A percentile compares a stretch with the other conserved stretches of the same genome.
phyloP scores from a whole-genome alignment of 2,113 vertebrate genomes.

The Mixornis gularis region DNA sequence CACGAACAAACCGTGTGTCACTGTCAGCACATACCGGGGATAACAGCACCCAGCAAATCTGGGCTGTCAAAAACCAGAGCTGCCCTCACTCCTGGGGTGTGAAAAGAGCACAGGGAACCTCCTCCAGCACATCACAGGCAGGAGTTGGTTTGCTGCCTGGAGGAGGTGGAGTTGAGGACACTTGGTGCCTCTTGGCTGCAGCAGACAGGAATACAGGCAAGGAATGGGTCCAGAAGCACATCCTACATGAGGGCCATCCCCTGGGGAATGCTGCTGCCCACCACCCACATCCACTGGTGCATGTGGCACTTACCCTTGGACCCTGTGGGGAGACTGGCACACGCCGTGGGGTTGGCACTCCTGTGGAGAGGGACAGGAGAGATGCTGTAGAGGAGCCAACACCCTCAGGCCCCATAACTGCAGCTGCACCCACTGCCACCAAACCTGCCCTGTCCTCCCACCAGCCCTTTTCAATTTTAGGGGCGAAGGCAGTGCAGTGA shows the following conservation, averaged over 20 bases:
- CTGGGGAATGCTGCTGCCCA: neutral
- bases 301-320: conserved; percentile 77
- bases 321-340: conserved; percentile 62
- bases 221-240: fast-evolving
- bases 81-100: neutral
- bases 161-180: neutral
- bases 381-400: neutral
- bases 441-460: neutral
- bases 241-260: fast-evolving
- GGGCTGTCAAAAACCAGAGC: neutral
- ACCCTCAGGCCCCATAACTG: neutral
- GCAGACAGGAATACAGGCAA: neutral
- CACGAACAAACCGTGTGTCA: neutral
- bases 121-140: neutral
- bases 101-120: neutral
- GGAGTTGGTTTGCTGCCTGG: neutral
- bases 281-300: fast-evolving
- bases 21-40: neutral
- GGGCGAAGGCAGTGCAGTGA: neutral
- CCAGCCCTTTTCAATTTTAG: neutral
- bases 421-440: neutral
- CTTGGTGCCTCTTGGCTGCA: neutral
- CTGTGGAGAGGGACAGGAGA: neutral
- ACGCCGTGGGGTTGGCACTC: fast-evolving
- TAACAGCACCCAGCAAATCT: neutral